These are phyloP conservation scores for Australoheros facetus DNA, from an alignment of 2,797 vertebrate species.

Conservation along the genomic window DNA sequence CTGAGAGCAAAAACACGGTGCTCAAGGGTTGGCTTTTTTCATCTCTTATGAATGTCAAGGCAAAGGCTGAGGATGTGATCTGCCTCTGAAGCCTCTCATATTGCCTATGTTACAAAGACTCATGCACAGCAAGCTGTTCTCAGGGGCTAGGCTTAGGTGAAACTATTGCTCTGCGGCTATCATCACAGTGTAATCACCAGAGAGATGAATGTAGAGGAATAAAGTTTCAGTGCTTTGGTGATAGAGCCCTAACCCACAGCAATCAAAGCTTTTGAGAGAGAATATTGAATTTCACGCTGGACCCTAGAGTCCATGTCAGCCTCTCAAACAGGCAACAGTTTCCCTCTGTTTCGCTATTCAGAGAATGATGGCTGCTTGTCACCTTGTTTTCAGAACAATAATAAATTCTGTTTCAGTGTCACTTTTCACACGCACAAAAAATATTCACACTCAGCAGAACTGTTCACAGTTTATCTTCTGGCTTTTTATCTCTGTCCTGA, in stretches of 20 bases:
- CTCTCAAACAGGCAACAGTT: conserved; percentile 49
- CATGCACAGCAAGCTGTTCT: conserved; percentile 60
- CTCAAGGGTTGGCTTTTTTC: conserved; percentile 59
- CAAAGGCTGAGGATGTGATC: conserved; percentile 52
- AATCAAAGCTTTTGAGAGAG: conserved; percentile 62
- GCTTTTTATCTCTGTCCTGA: conserved; percentile 1
- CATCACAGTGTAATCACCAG: conserved; percentile 69
- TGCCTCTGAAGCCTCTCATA: conserved; percentile 66
- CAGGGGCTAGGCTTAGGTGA: conserved; percentile 64
- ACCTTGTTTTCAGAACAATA: conserved; percentile 70
- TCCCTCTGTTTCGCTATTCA: conserved; percentile 55
- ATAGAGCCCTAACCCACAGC: conserved; percentile 53
- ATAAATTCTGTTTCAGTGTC: conserved; percentile 63
- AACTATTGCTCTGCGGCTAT: conserved; percentile 67
- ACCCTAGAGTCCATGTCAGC: conserved; percentile 50
- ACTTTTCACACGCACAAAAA: conserved; percentile 46
- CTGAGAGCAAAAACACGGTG: conserved; percentile 17
- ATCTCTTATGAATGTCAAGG: conserved; percentile 48
- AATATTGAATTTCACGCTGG: conserved; percentile 70
- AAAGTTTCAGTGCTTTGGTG: conserved; percentile 72
- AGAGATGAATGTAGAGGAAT: conserved; percentile 70
- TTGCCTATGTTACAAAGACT: conserved; percentile 70
- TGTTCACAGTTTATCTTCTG: conserved; percentile 15
- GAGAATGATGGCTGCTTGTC: conserved; percentile 55
- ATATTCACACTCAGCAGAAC: conserved; percentile 43